Evolutionary conservation across 2,113 vertebrate species (phyloP).

Genomic region (Psilopsiagon aymara): DNA sequence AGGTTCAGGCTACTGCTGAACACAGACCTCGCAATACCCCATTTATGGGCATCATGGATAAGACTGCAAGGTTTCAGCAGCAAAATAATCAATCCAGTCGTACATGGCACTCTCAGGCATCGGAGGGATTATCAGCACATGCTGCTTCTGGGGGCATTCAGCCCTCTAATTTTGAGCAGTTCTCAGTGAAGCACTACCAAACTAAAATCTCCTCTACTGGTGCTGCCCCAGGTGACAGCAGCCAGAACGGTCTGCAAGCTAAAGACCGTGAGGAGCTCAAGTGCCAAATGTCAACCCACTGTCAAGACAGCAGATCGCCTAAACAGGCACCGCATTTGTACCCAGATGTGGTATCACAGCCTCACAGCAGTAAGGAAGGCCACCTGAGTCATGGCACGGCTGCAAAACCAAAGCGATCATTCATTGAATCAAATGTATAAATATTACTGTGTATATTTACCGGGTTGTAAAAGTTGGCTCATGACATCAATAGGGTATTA

Average conservation of each 20-base stretch:
- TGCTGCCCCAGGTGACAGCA: constrained; percentile 66
- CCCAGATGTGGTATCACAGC: constrained; percentile 77
- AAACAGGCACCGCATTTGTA: constrained; percentile 77
- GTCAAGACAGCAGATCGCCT: constrained; percentile 81
- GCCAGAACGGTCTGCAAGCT: constrained; percentile 81
- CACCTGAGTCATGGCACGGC: constrained; percentile 80
- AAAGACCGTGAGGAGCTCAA: constrained; percentile 81
- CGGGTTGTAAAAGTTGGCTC: not conserved
- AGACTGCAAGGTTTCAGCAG: constrained; percentile 88
- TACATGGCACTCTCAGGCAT: constrained; percentile 82
- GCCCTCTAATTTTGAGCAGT: constrained; percentile 76
- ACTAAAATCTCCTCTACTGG: constrained; percentile 67
- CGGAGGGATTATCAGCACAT: constrained; percentile 73
- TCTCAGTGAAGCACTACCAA: constrained; percentile 78
- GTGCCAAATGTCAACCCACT: constrained; percentile 77
- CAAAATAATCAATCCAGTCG: constrained; percentile 72
- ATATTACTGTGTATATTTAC: not conserved
- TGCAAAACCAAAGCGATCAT: constrained; percentile 96
- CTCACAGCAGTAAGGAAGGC: constrained; percentile 78
- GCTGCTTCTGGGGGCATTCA: constrained; percentile 65
- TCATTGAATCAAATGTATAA: constrained; percentile 98
- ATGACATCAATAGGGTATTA: not conserved
- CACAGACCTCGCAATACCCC: constrained; percentile 86
- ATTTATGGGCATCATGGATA: constrained; percentile 97
- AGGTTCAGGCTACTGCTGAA: constrained; percentile 75